Evolutionary conservation across 2,113 vertebrate species (phyloP).

Genomic region (Melanocharis versteri): DNA sequence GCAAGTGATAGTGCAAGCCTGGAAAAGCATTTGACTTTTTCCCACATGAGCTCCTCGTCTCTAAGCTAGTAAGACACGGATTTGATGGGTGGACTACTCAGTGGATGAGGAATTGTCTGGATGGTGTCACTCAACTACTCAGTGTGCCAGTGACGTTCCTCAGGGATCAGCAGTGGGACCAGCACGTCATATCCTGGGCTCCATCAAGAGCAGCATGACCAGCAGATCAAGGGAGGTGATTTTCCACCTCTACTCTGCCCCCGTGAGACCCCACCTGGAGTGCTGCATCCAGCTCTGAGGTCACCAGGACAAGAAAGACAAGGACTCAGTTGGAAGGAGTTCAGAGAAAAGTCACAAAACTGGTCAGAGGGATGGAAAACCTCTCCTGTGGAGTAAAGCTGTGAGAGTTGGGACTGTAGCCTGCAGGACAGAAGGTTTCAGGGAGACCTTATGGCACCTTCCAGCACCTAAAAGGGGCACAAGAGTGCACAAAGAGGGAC

Average conservation of each 20-base stretch:
- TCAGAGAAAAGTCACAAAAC: neutral
- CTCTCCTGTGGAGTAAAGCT: neutral
- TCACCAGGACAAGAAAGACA: neutral
- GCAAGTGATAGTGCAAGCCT: neutral
- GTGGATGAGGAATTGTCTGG: neutral
- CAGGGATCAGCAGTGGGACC: neutral
- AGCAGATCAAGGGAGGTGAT: neutral
- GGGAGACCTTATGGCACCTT: neutral
- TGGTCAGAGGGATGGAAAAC: neutral
- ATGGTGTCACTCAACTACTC: neutral
- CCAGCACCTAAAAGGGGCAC: rapidly evolving
- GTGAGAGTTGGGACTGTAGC: neutral
- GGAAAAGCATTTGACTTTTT: neutral
- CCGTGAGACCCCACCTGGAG: rapidly evolving
- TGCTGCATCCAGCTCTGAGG: neutral
- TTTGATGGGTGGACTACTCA: neutral
- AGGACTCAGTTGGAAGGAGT: too few relatives aligned
- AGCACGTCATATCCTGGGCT: neutral
- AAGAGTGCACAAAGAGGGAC: neutral
- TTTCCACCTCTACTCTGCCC: neutral
- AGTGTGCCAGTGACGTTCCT: neutral
- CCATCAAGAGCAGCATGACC: neutral
- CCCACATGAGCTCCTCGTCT: neutral
- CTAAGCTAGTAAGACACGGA: neutral
- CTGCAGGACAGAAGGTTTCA: neutral